These are phyloP conservation scores for Monodelphis domestica DNA, from an alignment of 2,797 vertebrate species.

Conservation along the genomic window DNA sequence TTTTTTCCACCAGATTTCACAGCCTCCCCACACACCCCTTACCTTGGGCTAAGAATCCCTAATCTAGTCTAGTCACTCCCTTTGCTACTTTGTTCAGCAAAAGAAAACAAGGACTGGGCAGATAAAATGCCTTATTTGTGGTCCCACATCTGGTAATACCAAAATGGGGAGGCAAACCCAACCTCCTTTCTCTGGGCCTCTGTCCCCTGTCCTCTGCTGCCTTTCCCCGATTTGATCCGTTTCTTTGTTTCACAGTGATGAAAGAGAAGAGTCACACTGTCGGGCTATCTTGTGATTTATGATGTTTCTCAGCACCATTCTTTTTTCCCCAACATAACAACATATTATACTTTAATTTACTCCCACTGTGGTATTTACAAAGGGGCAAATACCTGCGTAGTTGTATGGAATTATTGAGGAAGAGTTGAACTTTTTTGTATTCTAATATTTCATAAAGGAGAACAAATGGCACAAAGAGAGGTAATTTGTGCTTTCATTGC, in stretches of 20 bases:
- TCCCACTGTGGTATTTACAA: conserved; percentile 62
- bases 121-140: background rate
- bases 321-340: conserved; percentile 68
- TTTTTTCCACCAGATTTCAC: background rate
- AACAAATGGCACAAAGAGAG: background rate
- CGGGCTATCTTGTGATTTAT: conserved; percentile 69
- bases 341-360: conserved; percentile 63
- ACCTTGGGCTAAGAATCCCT: background rate
- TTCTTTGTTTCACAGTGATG: conserved; percentile 75
- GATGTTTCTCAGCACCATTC: conserved; percentile 59
- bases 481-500: background rate
- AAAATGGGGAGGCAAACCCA: background rate
- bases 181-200: background rate
- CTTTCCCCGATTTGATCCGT: conserved; percentile 44
- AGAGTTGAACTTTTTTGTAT: conserved; percentile 20
- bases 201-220: background rate
- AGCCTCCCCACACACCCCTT: background rate
- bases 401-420: conserved; percentile 42
- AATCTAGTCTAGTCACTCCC: background rate
- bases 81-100: background rate
- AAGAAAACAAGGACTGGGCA: background rate
- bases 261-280: conserved; percentile 64
- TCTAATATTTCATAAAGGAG: conserved; percentile 40
- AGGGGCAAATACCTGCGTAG: conserved; percentile 49
- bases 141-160: background rate